Conservation (phyloP, 2,888 invertebrate species). For the Tinea pellionella region DNA sequence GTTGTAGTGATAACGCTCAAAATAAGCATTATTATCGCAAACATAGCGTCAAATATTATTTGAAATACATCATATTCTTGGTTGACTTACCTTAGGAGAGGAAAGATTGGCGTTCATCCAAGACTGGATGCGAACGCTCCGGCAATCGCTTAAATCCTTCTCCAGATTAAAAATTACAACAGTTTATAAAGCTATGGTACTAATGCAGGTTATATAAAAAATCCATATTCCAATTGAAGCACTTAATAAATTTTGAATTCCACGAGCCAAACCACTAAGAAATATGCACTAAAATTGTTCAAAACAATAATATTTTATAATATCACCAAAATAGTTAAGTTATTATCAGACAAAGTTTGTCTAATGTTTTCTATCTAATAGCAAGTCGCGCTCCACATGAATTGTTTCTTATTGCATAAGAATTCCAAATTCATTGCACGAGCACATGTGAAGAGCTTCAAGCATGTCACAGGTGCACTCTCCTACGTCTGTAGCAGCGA, state of each 20-base stretch:
- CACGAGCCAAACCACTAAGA: background rate
- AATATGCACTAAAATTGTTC: background rate
- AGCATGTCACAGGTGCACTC: conserved; percentile 49
- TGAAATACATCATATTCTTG: background rate
- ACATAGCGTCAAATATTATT: background rate
- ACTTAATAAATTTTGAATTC: background rate
- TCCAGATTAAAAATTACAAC: conserved; percentile 33
- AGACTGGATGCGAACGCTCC: conserved; percentile 48
- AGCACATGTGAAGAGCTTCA: background rate
- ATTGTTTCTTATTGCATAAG: conserved; percentile 4
- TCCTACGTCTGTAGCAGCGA: conserved; percentile 18
- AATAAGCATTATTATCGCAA: conserved; percentile 6
- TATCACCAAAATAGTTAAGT: background rate
- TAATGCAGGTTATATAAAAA: background rate
- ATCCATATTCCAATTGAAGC: background rate
- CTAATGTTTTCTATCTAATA: background rate
- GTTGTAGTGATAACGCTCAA: conserved; percentile 12
- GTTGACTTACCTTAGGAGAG: conserved; percentile 54
- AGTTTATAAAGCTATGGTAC: conserved; percentile 16
- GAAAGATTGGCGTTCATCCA: conserved; percentile 66
- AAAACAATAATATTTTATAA: background rate
- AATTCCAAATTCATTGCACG: background rate
- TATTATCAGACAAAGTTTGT: background rate
- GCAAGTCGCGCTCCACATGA: background rate
- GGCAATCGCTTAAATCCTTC: conserved; percentile 56